These are phyloP conservation scores for Corythaeola cristata DNA, from an alignment of 2,113 vertebrate species.

Conservation along the genomic window DNA sequence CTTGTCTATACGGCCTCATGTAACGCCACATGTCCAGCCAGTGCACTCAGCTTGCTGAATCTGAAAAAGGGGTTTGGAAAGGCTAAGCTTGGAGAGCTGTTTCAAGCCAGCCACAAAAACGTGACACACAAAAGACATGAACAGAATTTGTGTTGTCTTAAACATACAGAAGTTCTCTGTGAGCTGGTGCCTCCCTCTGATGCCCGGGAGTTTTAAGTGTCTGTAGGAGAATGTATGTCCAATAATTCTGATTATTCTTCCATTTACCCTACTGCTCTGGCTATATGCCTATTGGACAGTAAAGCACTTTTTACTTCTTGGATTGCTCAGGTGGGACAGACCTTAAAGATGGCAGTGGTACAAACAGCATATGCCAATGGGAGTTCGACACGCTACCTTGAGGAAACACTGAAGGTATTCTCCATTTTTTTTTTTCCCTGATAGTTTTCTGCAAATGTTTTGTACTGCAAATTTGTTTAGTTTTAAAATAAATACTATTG, in stretches of 20 bases:
- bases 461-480: neutral
- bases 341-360: conserved; percentile 86
- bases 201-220: neutral
- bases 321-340: conserved; percentile 79
- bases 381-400: conserved; percentile 89
- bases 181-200: neutral
- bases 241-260: neutral
- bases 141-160: neutral
- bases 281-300: accelerated
- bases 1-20: neutral
- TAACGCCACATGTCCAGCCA: no score
- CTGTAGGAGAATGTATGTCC: neutral
- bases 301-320: neutral
- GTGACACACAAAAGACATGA: neutral
- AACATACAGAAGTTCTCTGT: neutral
- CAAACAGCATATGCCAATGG: conserved; percentile 97
- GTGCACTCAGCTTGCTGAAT: neutral
- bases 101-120: neutral
- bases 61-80: neutral
- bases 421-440: neutral
- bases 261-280: neutral
- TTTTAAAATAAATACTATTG: neutral
- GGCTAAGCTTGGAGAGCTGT: neutral
- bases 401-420: conserved; percentile 89
- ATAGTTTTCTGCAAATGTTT: neutral